These are phyloP conservation scores for Montipora foliosa DNA, from an alignment of 64 coral and sea anemone genomes.

Conservation along the genomic window DNA sequence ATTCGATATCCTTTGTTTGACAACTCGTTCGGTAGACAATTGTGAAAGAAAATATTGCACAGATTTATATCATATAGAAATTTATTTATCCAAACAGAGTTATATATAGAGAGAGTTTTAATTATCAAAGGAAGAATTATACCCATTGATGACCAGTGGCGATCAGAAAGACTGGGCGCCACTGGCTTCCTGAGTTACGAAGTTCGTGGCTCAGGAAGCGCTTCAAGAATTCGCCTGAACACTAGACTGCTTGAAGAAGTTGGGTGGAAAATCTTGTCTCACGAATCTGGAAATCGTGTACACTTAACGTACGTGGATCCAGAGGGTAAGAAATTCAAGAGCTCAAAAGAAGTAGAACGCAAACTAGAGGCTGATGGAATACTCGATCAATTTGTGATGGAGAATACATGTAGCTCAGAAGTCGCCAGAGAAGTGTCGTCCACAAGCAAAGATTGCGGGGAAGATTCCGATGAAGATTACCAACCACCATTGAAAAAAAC, in stretches of 20 bases:
- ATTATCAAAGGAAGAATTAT: background rate
- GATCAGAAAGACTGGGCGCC: background rate
- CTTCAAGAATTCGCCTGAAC: slow-evolving; percentile 3
- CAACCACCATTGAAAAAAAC: background rate
- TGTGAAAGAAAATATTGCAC: slow-evolving; percentile 1
- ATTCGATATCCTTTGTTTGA: background rate
- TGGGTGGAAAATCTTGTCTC: background rate
- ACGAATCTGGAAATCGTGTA: background rate
- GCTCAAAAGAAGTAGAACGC: background rate
- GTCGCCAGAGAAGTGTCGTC: background rate
- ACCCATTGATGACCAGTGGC: background rate
- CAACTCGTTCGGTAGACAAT: background rate
- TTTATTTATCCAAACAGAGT: background rate
- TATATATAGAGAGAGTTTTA: slow-evolving; percentile 4
- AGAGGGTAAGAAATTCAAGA: background rate
- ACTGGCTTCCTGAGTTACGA: background rate
- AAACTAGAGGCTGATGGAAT: slow-evolving; percentile 18
- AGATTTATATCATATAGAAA: slow-evolving; percentile 4
- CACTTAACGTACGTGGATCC: background rate
- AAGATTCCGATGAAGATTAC: slow-evolving; percentile 5
- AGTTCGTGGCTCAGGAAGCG: background rate
- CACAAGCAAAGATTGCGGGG: background rate
- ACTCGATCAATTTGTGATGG: background rate
- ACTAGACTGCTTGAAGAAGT: background rate
- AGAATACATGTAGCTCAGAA: background rate